Percentiles rank a stretch among this genome's conserved stretches.
Evolutionary conservation across 1,140 invertebrate species (phyloP).

Genomic region (Drosophila tani): DNA sequence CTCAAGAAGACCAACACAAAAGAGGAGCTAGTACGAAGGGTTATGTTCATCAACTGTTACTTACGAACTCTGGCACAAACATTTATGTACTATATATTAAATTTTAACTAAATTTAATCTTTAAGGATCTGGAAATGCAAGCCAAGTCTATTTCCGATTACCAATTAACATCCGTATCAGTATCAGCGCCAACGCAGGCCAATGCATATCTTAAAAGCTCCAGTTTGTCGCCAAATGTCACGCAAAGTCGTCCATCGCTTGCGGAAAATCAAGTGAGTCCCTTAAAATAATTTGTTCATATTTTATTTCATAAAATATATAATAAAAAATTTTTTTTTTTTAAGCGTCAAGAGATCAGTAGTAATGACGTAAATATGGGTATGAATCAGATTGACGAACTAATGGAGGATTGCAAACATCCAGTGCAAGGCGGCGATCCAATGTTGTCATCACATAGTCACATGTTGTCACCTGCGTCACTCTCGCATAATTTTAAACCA

Average conservation of each 20-base stretch:
- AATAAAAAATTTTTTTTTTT: slow-evolving; percentile 7
- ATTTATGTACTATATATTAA: background rate
- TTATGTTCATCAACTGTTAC: background rate
- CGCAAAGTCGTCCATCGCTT: slow-evolving; percentile 58
- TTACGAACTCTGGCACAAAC: background rate
- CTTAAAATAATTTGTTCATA: background rate
- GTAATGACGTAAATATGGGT: slow-evolving; percentile 86
- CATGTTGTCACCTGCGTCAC: slow-evolving; percentile 86
- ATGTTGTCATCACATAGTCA: slow-evolving; percentile 84
- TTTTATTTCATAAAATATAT: background rate
- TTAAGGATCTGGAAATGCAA: slow-evolving; percentile 90
- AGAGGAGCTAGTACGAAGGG: too few relatives aligned
- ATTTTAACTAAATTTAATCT: background rate
- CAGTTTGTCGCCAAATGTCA: slow-evolving; percentile 37
- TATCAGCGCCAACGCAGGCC: slow-evolving; percentile 65
- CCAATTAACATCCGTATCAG: slow-evolving; percentile 82
- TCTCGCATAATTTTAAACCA: slow-evolving; percentile 77
- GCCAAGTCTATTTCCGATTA: slow-evolving; percentile 88
- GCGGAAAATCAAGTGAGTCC: slow-evolving; percentile 52
- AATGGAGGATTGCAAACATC: slow-evolving; percentile 92
- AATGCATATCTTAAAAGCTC: slow-evolving; percentile 68
- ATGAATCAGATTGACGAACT: slow-evolving; percentile 91
- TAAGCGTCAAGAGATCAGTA: slow-evolving; percentile 81
- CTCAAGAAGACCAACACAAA: too few relatives aligned
- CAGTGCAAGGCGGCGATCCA: slow-evolving; percentile 89